Base-by-base conservation (phyloP, 2,888 invertebrate genomes). In the Lasioglossum marginatum region DNA sequence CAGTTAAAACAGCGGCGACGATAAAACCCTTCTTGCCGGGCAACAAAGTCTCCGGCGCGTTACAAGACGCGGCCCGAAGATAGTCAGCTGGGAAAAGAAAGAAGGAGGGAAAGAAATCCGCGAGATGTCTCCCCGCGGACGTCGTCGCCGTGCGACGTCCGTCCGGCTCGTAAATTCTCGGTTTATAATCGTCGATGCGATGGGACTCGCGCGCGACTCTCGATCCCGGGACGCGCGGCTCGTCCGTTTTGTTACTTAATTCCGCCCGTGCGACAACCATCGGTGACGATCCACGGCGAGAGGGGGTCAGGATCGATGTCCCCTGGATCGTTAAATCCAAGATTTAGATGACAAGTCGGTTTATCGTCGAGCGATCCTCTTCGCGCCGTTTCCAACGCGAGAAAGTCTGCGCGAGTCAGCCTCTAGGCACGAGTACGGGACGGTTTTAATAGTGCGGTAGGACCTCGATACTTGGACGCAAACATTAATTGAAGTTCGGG, bases 181-280 rank as follows among this genome's bases (percentile, higher is more conserved):
- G 71, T 92, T 92, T 93, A 93, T 91, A 92, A 92, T 92, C 91
- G 89, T 74, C 86, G 86, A 66, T 79, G 83, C 82, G 84, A 83
- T 85, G 83, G n/a, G 57, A 57, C 52, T n/a, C 76, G 81, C 31
- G 52, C 43, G 75, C 40, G 23, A 71, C 57, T 40, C 75, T 77
- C 73, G 72, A 72, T 81, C 72, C 52, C 48, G 74, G 70, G 52
- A 57, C 40, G 76, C 68, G 77, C 73, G 66, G 75, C 37, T 37
- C 83, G 82, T 75, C 77, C 70, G 77, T 89, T 88, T 86, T 81
- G 90, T 91, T 87, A 81, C 85, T 91, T 87, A 86, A 91, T 90
- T 88, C 63, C 82, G 57, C 3, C 4, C 23, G 68, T 16, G 72
- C 57, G 78, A 72, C 82, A 37, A 79, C 71, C 81, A 74, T 77